Evolutionary conservation across 2,797 vertebrate genomes (phyloP), one percentile per base, ranked within the genome.

Genomic region (Atherinosoma microstoma): DNA sequence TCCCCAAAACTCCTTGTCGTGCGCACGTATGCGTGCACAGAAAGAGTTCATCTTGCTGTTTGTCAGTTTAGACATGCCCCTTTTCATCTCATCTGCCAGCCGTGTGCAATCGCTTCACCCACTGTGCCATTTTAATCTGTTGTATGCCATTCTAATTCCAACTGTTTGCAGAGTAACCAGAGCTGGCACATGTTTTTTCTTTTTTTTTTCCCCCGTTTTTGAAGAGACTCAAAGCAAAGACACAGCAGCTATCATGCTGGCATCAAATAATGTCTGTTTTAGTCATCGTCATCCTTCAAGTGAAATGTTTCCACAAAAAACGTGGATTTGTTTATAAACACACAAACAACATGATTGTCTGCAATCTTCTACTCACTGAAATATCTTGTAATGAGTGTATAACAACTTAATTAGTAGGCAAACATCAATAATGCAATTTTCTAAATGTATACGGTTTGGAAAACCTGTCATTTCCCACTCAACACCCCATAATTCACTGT

Each of bases 81-180:
- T 42, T 9, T 61, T 71, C 67, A 30, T 67, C 36, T 77, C 45
- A 1, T 58, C 67, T 69, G 58, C 49, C 76, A 70, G 57, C 60
- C 67, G 32, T 24, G 69, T 75, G 34, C 81, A 85, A 79, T 86
- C 78, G 13, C 58, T 58, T 66, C 54, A 64, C 74, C 67, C 30
- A 34, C 64, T 69, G 40, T 73, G 70, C 70, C 73, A 32, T 76
- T 85, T 80, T 73, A 88, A 83, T 87, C 83, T 74, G 18, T 53
- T 70, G 45, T 76, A 38, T 69, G 75, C 11, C 34, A 63, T 84
- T 88, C 84, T 73, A 67, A 80, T 83, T 29, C 64, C 68, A 82
- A 71, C 77, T 78, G 45, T 74, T 74, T 63, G 51, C 58, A 53
- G 35, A 49, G 42, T 18, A 12, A 60, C 36, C 32, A 29, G 13